Evolutionary conservation across 1,140 invertebrate species (phyloP), one percentile per base, ranked within the genome.

Genomic region (Colletes gigas): DNA sequence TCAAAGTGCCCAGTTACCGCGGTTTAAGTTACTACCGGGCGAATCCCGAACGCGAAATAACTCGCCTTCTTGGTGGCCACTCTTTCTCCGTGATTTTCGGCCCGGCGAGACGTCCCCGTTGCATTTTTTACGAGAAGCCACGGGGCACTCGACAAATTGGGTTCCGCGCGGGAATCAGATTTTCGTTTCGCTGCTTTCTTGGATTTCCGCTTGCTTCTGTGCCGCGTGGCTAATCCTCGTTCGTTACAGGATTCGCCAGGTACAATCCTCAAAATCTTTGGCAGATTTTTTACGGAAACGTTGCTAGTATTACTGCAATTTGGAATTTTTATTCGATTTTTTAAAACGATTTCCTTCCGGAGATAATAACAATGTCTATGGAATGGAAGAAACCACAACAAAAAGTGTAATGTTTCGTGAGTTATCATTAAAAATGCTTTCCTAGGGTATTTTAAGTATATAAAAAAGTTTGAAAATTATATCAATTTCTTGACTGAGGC

Each of bases 21-120:
- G 60, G 82, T 84, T 84, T 85, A 73, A 79, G 70, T 84, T 85
- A 77, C 52, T 67, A 62, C 57, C 75, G 57, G 66, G 19, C 10
- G 74, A 59, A 85, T 71, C 65, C 41, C 54, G 65, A 72, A 62
- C 39, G 81, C 73, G 77, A 85, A 85, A 85, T 85, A 85, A 85
- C 57, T 83, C 76, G 75, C 68, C 78, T 74, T 76, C 72, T 47
- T 14, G 60, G 30, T 72, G 69, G 63, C 70, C 41, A 68, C 57
- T 65, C 19, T 47, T n/a, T 21, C 60, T 14, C 15, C 50, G 57
- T 15, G 60, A 57, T 68, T 73, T 65, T 50, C 30, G 62, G 66
- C 50, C 77, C 70, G 30, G 19, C 17, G 59, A 63, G 74, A 83
- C 70, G 71, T 83, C 55, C 60, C 41, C 81, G 75, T 75, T 60